Percentiles rank a stretch among this genome's conserved stretches.
Conservation (phyloP, 2,888 invertebrate species). For the Marasmarcha lunaedactyla region DNA sequence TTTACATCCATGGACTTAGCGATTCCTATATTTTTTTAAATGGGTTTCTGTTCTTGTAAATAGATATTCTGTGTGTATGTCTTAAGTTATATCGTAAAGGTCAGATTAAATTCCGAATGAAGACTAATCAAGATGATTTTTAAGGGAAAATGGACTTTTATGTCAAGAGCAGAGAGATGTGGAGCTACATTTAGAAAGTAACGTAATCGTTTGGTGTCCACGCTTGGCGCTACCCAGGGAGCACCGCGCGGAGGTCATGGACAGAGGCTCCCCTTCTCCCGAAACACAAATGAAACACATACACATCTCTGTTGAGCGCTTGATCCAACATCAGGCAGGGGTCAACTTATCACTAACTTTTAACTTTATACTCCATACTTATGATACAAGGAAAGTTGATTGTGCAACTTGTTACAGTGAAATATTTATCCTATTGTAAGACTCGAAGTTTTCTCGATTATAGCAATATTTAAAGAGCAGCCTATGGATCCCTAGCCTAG, state of each 20-base stretch:
- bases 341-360: background rate
- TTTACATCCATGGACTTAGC: constrained; percentile 34
- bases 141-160: background rate
- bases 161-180: background rate
- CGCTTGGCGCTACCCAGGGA: constrained; percentile 67
- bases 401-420: background rate
- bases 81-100: background rate
- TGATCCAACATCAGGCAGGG: constrained; percentile 2
- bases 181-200: too few relatives aligned
- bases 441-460: background rate
- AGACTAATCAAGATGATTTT: background rate
- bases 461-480: background rate
- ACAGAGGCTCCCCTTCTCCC: constrained; percentile 59
- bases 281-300: constrained; percentile 20
- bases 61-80: constrained; percentile 8
- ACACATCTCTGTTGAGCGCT: constrained; percentile 9
- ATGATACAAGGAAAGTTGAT: background rate
- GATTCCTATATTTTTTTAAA: constrained; percentile 24
- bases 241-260: constrained; percentile 68
- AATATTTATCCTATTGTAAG: background rate
- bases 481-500: constrained; percentile 14
- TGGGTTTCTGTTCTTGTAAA: constrained; percentile 23
- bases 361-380: background rate
- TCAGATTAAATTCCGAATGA: background rate
- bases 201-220: constrained; percentile 32